Percentiles rank a stretch among this genome's conserved stretches.
Evolutionary conservation across 2,113 vertebrate species (phyloP).

Genomic region (Pollimyrus isidori): DNA sequence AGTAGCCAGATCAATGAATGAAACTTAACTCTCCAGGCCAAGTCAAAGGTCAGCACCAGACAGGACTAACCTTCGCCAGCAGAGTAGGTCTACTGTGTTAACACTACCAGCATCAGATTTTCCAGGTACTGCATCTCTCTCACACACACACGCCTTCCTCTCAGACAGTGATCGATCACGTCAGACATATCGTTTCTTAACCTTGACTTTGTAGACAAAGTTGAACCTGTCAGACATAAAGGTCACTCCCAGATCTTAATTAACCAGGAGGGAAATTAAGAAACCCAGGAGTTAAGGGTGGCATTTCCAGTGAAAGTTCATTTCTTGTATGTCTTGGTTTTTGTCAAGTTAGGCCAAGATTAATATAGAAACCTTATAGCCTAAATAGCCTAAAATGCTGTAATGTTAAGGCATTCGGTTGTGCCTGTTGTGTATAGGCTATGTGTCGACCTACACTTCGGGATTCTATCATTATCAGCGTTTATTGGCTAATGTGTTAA

Average conservation of each 20-base stretch:
- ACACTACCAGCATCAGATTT: background rate
- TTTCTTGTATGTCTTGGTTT: conserved; percentile 26
- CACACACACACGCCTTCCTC: conserved; percentile 9
- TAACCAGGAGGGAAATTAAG: conserved; percentile 82
- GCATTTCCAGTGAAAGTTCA: conserved; percentile 64
- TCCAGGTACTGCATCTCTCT: background rate
- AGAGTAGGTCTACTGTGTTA: background rate
- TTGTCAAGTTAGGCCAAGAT: conserved; percentile 4
- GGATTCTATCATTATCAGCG: background rate
- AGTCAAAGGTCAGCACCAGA: background rate
- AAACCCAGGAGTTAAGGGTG: conserved; percentile 60
- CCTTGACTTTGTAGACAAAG: conserved; percentile 72
- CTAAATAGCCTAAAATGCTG: conserved; percentile 4
- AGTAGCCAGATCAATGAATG: background rate
- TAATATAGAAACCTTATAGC: conserved; percentile 13
- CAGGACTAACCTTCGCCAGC: background rate
- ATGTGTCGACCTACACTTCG: background rate
- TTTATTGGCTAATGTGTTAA: background rate
- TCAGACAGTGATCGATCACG: conserved; percentile 63
- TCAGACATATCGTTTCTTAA: conserved; percentile 65
- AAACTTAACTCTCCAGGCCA: background rate
- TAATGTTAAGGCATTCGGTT: background rate
- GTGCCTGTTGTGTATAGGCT: background rate
- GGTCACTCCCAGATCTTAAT: conserved; percentile 76
- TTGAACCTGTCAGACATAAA: conserved; percentile 67